Evolutionary conservation across 23 tunicate species (phyloP).

Genomic region (Ciona savignyi): DNA sequence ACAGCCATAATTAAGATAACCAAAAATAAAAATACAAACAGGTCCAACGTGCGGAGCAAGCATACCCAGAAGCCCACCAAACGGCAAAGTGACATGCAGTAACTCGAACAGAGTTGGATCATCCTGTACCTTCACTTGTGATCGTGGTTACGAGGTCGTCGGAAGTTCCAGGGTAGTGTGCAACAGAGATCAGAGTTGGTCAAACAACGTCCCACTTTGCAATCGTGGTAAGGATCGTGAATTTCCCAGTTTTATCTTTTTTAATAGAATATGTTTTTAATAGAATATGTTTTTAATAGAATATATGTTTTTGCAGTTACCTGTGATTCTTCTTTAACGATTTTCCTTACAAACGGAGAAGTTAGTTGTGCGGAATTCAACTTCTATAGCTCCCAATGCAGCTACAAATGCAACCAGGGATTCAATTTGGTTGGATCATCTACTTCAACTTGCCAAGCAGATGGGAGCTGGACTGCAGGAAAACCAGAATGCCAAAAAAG

Average conservation of each 20-base stretch:
- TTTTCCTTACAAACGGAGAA: constrained; percentile 9
- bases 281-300: no score
- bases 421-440: constrained; percentile 21
- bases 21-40: no score
- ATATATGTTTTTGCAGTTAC: constrained; percentile 8
- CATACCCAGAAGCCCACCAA: constrained; percentile 10
- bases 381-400: constrained; percentile 16
- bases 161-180: constrained; percentile 33
- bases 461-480: constrained; percentile 11
- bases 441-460: constrained; percentile 7
- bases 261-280: no score
- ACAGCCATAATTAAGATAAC: no score
- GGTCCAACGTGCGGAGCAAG: constrained; percentile 28
- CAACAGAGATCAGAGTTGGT: constrained; percentile 38
- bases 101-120: constrained; percentile 35
- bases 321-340: constrained; percentile 4
- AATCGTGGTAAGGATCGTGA: constrained; percentile 13
- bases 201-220: constrained; percentile 22
- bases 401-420: constrained; percentile 28
- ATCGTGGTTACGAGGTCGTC: constrained; percentile 30
- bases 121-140: constrained; percentile 47
- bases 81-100: constrained; percentile 54
- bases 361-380: constrained; percentile 10
- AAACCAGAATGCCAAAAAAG: constrained; percentile 6
- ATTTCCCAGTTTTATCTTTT: no score